These are phyloP conservation scores for Fistularia tabacaria DNA, from an alignment of 2,797 vertebrate species.

Conservation along the genomic window DNA sequence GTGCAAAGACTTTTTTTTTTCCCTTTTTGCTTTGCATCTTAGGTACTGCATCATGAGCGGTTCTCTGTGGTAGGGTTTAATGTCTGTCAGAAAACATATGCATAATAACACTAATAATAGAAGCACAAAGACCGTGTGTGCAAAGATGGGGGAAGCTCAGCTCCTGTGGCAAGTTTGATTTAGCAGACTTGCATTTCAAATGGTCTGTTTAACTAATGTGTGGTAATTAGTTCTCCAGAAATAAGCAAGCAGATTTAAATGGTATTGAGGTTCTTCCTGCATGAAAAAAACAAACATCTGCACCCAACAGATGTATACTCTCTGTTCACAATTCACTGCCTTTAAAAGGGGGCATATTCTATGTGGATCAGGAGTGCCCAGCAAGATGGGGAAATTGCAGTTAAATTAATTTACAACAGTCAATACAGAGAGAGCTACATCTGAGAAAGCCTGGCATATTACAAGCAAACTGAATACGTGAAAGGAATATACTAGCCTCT, in stretches of 20 bases:
- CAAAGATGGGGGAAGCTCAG: constrained; percentile 13
- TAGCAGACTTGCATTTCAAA: constrained; percentile 65
- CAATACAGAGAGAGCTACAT: constrained; percentile 1
- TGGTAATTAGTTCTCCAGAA: constrained; percentile 69
- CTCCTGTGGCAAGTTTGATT: constrained; percentile 60
- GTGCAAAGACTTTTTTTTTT: background rate
- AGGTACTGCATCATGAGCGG: constrained; percentile 5
- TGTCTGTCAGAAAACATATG: constrained; percentile 62
- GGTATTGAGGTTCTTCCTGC: constrained; percentile 46
- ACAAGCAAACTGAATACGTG: no score
- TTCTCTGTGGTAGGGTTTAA: constrained; percentile 43
- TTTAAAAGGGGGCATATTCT: constrained; percentile 9
- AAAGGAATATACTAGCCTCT: no score
- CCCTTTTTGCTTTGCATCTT: background rate
- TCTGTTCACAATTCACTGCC: background rate
- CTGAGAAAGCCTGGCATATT: background rate
- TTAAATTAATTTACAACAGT: constrained; percentile 16
- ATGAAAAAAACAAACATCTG: constrained; percentile 40
- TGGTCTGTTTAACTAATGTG: constrained; percentile 72
- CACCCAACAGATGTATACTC: constrained; percentile 31
- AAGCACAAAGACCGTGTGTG: constrained; percentile 41
- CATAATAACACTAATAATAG: constrained; percentile 67
- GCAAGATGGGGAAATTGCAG: constrained; percentile 8
- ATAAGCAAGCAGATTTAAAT: constrained; percentile 45
- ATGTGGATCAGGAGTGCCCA: constrained; percentile 27